phyloP scores from a whole-genome alignment of 2,888 invertebrate species.

The Sphaerophoria taeniata region DNA sequence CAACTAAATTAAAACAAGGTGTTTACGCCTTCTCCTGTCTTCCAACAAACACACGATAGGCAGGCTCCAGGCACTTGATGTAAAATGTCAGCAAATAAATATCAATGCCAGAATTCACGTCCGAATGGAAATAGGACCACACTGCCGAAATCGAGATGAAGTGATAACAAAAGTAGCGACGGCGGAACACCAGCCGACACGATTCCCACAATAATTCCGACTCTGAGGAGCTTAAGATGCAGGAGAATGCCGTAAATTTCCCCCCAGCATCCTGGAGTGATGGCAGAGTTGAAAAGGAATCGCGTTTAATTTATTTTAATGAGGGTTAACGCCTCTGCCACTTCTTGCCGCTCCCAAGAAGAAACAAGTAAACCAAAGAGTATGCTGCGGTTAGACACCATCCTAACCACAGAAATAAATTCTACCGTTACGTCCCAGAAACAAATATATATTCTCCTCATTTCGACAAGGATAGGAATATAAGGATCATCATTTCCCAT shows the following conservation, averaged over 20 bases:
- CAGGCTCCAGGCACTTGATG: conserved; percentile 19
- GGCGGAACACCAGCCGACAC: conserved; percentile 59
- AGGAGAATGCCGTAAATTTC: conserved; percentile 56
- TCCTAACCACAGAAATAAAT: conserved; percentile 59
- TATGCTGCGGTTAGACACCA: conserved; percentile 31
- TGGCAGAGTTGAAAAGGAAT: conserved; percentile 33
- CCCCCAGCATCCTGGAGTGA: not conserved
- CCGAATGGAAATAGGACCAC: conserved; percentile 31
- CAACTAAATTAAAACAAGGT: conserved; percentile 73
- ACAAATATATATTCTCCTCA: conserved; percentile 63
- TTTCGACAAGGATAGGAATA: conserved; percentile 28
- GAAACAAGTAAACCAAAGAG: conserved; percentile 28
- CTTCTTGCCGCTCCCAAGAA: not conserved
- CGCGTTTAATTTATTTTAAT: conserved; percentile 72
- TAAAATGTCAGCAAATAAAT: conserved; percentile 56
- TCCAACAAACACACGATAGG: conserved; percentile 12
- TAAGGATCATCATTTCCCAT: conserved; percentile 29
- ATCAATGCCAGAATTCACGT: conserved; percentile 27
- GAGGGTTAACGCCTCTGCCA: conserved; percentile 68
- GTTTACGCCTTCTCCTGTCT: conserved; percentile 11
- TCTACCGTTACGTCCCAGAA: conserved; percentile 64
- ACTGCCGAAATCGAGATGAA: conserved; percentile 68
- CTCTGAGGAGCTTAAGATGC: conserved; percentile 45
- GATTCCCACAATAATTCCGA: conserved; percentile 70
- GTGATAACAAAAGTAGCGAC: conserved; percentile 58